These are phyloP conservation scores for Saturnia pavonia DNA, from an alignment of 2,888 invertebrate genomes.

Conservation along the genomic window DNA sequence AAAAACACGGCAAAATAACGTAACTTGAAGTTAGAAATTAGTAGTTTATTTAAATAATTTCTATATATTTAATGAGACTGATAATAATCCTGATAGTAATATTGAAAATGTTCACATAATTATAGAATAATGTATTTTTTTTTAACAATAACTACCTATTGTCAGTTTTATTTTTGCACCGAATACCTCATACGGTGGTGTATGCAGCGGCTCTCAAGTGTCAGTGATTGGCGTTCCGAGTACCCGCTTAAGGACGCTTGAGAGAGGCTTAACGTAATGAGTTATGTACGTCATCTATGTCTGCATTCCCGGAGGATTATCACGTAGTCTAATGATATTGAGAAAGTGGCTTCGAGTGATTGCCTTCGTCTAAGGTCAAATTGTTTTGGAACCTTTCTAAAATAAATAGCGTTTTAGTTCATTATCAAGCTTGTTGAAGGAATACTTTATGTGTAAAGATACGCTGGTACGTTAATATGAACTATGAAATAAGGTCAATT, in stretches of 20 bases:
- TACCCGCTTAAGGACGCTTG: not conserved
- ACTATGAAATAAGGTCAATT: not conserved
- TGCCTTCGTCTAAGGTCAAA: conserved; percentile 1
- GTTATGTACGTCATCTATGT: conserved; percentile 2
- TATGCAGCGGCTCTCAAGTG: conserved; percentile 7
- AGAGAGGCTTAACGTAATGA: conserved; percentile 12
- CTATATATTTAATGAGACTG: not conserved
- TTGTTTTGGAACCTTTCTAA: not conserved
- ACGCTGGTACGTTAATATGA: not conserved
- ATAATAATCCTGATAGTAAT: not conserved
- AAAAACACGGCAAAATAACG: too few relatives aligned
- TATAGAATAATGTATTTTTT: not conserved
- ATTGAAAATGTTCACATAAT: not conserved
- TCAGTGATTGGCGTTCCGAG: conserved; percentile 12
- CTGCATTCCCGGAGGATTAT: conserved; percentile 10
- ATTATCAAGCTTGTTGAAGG: not conserved
- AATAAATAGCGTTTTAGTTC: not conserved
- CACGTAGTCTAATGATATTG: conserved; percentile 11
- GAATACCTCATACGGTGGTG: not conserved
- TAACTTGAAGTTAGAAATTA: not conserved
- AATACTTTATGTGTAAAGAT: not conserved
- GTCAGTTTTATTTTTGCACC: not conserved
- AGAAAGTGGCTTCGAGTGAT: conserved; percentile 10
- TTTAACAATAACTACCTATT: not conserved
- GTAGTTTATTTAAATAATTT: not conserved